A percentile compares a stretch with the other conserved stretches of the same genome.
These are phyloP conservation scores for Scleropages formosus DNA, from an alignment of 2,797 vertebrate species.

Conservation along the genomic window DNA sequence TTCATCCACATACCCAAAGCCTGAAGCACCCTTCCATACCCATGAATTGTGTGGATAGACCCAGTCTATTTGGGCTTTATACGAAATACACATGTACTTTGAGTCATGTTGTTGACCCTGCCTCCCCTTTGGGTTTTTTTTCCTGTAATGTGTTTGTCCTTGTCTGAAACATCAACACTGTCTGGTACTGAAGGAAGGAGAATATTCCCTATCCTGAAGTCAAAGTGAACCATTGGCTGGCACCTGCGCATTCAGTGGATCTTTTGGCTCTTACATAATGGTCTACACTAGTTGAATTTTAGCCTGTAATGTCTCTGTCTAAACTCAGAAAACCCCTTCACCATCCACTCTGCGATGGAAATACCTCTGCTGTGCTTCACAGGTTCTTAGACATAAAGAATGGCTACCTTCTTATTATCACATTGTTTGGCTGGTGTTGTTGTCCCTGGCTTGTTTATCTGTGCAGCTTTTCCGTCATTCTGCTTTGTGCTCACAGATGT, in stretches of 20 bases:
- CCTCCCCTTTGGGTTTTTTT: not conserved
- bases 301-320: not conserved
- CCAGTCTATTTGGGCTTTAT: no score
- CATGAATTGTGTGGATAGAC: no score
- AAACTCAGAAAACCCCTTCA: not conserved
- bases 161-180: not conserved
- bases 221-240: not conserved
- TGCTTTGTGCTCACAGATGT: not conserved
- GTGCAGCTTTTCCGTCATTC: not conserved
- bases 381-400: not conserved
- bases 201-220: not conserved
- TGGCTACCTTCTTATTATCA: no score
- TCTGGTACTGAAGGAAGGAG: not conserved
- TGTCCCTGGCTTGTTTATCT: no score
- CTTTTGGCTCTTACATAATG: constrained; percentile 15
- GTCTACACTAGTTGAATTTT: not conserved
- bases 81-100: no score
- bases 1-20: no score
- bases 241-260: not conserved
- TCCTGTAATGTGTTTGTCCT: not conserved
- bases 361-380: not conserved
- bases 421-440: no score
- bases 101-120: not conserved
- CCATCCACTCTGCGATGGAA: not conserved
- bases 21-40: not conserved